A percentile compares a stretch with the other conserved stretches of the same genome.
Conservation (phyloP, 2,113 vertebrate species). For the Silurus glanis region DNA sequence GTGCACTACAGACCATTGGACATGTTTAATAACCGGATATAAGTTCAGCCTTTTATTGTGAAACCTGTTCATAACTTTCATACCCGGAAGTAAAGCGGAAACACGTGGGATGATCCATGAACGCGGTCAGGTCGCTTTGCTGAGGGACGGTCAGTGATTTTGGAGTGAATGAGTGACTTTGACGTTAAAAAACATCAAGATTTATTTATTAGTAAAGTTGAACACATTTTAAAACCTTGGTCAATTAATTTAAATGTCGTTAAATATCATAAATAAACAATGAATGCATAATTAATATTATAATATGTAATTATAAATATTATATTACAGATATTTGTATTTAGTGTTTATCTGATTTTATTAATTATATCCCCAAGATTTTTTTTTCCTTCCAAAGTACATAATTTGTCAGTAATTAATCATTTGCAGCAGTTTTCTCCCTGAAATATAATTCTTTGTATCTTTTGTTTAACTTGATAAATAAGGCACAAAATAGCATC, state of each 20-base stretch:
- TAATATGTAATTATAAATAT: too few relatives aligned
- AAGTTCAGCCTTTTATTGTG: constrained; percentile 47
- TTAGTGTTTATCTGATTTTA: too few relatives aligned
- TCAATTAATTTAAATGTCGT: not conserved
- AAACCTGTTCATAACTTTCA: not conserved
- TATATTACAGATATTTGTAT: too few relatives aligned
- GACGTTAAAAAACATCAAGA: not conserved
- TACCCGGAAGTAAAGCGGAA: constrained; percentile 33
- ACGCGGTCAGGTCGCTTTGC: not conserved
- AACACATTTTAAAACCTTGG: not conserved
- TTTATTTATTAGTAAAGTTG: not conserved
- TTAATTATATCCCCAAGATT: too few relatives aligned
- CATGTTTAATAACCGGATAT: not conserved
- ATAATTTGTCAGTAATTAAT: too few relatives aligned
- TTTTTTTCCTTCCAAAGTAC: too few relatives aligned
- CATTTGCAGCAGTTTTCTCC: too few relatives aligned
- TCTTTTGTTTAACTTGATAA: too few relatives aligned
- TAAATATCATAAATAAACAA: not conserved
- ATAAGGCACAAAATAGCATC: too few relatives aligned
- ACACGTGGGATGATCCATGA: too few relatives aligned
- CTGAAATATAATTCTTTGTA: too few relatives aligned
- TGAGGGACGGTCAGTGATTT: not conserved
- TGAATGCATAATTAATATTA: not conserved
- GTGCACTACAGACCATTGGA: not conserved
- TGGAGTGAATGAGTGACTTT: not conserved